Percentiles rank a stretch among this genome's conserved stretches.
phyloP scores from a whole-genome alignment of 2,797 vertebrate species.

The Bufotes viridis region DNA sequence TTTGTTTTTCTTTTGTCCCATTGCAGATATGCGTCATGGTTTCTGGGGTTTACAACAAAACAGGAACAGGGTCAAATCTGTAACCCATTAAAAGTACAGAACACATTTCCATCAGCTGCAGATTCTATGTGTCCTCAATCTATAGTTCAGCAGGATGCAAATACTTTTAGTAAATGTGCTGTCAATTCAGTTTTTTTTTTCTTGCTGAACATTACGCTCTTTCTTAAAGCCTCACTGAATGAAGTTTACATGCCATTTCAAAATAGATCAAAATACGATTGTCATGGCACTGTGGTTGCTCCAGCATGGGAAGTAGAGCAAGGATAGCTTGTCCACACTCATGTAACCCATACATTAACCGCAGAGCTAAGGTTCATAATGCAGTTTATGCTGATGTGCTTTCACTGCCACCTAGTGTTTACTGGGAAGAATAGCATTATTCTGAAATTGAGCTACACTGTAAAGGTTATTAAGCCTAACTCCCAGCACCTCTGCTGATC shows the following conservation, averaged over 20 bases:
- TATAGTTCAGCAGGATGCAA: conserved; percentile 31
- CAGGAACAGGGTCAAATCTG: conserved; percentile 54
- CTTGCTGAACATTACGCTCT: not conserved
- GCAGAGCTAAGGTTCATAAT: not conserved
- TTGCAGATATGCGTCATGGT: conserved; percentile 42
- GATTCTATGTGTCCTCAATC: conserved; percentile 36
- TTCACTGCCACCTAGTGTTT: conserved; percentile 48
- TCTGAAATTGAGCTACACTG: not conserved
- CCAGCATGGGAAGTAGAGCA: not conserved
- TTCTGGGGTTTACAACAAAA: conserved; percentile 52
- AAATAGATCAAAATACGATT: not conserved
- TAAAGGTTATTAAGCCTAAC: no score
- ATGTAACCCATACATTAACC: not conserved
- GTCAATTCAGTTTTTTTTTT: not conserved
- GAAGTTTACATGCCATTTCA: not conserved
- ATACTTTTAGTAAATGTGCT: not conserved
- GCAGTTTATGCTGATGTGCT: not conserved
- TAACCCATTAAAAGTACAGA: conserved; percentile 55
- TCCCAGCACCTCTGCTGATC: no score
- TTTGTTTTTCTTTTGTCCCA: conserved; percentile 55
- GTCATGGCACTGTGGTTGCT: no score
- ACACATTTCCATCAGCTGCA: conserved; percentile 36
- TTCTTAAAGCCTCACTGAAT: not conserved
- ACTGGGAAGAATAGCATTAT: not conserved
- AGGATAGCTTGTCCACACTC: not conserved